These are phyloP conservation scores for Drosophila malerkotliana DNA, from an alignment of 1,140 invertebrate species.

Conservation along the genomic window DNA sequence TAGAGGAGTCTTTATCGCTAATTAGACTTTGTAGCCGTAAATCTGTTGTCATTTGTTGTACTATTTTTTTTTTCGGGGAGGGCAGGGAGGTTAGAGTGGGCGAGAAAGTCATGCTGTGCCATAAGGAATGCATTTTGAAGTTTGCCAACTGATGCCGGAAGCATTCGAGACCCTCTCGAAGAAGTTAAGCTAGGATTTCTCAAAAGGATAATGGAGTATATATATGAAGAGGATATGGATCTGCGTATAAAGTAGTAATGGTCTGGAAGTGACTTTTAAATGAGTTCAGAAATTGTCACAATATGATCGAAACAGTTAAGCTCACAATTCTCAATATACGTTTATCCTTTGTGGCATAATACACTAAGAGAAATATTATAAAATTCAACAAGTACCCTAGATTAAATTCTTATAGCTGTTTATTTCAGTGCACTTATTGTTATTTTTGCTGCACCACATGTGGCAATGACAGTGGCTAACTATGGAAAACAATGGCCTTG, in stretches of 20 bases:
- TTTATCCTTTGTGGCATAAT: background rate
- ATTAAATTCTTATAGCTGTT: background rate
- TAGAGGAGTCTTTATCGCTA: slow-evolving; percentile 81
- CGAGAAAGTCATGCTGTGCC: slow-evolving; percentile 34
- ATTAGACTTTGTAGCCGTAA: slow-evolving; percentile 81
- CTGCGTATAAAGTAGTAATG: slow-evolving; percentile 23
- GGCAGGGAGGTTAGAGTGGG: too few relatives aligned
- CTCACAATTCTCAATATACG: background rate
- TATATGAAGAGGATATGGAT: slow-evolving; percentile 3
- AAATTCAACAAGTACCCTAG: background rate
- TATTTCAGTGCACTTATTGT: slow-evolving; percentile 21
- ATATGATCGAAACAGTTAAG: slow-evolving; percentile 12
- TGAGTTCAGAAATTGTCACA: slow-evolving; percentile 19
- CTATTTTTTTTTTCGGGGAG: slow-evolving; percentile 2
- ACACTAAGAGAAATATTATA: background rate
- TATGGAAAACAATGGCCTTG: slow-evolving; percentile 71
- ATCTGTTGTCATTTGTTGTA: slow-evolving; percentile 74
- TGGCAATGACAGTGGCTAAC: slow-evolving; percentile 53
- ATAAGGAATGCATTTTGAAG: slow-evolving; percentile 69
- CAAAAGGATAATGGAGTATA: background rate
- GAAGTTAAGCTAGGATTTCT: slow-evolving; percentile 24
- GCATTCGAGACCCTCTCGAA: slow-evolving; percentile 62
- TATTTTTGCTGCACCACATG: slow-evolving; percentile 40
- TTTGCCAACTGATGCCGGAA: slow-evolving; percentile 75
- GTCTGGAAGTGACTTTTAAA: slow-evolving; percentile 32